Conservation (phyloP, 35 echinoderm and acorn worm genomes). For the Anneissia japonica region DNA sequence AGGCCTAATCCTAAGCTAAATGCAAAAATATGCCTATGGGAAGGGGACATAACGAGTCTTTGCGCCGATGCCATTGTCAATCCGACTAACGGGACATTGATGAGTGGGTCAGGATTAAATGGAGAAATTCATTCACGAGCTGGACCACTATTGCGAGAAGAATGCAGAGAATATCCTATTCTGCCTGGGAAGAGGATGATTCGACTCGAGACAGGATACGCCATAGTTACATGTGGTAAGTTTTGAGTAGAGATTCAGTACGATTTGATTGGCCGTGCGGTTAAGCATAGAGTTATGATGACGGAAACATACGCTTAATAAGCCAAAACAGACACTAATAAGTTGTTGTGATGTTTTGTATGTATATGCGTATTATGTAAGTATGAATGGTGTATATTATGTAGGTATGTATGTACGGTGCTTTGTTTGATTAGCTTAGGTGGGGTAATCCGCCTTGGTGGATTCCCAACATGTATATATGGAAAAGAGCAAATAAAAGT, state of each 20-base stretch:
- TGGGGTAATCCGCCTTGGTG: too few relatives aligned
- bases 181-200: neutral
- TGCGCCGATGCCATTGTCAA: neutral
- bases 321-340: too few relatives aligned
- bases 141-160: neutral
- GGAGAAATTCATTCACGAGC: neutral
- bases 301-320: too few relatives aligned
- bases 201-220: neutral
- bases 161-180: neutral
- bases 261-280: too few relatives aligned
- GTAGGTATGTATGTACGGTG: too few relatives aligned
- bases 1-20: neutral
- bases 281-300: too few relatives aligned
- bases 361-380: too few relatives aligned
- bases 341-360: too few relatives aligned
- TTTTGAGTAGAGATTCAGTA: neutral
- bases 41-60: neutral
- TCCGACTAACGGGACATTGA: neutral
- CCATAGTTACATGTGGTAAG: neutral
- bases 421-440: too few relatives aligned
- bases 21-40: neutral
- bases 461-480: too few relatives aligned
- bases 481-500: too few relatives aligned
- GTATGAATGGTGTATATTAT: too few relatives aligned
- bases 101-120: neutral